Base-by-base conservation (phyloP, 1,140 invertebrate species). In the Armadillidium nasatum region DNA sequence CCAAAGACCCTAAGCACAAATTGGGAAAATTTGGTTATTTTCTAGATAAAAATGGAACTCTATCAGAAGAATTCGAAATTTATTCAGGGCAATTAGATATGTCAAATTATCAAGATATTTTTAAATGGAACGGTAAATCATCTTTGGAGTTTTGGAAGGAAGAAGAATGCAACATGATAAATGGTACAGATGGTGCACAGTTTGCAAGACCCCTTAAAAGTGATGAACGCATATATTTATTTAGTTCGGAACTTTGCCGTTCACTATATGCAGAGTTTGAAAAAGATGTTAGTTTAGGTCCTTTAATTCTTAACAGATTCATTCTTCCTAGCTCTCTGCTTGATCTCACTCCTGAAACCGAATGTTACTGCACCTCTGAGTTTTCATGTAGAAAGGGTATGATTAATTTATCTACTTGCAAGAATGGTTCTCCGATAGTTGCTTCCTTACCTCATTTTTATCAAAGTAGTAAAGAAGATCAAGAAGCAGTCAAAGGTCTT, bases 401-500 rank as follows among this genome's bases (percentile, higher is more conserved):
- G 76, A 77, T 81, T 72, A 76, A 81, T 71, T 72, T 82, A 46
- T 74, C 80, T 33, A 75, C 77, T 1, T 82, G 82, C 73, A 69
- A 76, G n/a, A 75, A 77, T 15, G 82, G 82, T 7, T 76, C 80
- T 0, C 82, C 82, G 4, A 78, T 82, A 0, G 78, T 81, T 13
- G 74, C 79, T 67, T 82, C 94, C n/a, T 93, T 91, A 82, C 94
- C 94, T 3, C 94, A 97, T 84, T 96, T 95, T 84, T 90, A 91
- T 82, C 87, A 91, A 76, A 88, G 89, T 3, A 91, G 93, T 81
- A 87, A 89, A 4, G 83, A 85, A 0, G 85, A 94, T 9, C 83
- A 89, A 54, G 85, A 90, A 60, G 88, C 88, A 50, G 87, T 95
- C 0, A 88, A 89, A 23, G 94, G 94, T 19, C 83, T 93, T 10